phyloP scores from a whole-genome alignment of 1,140 invertebrate species.

The Leptinotarsa undecemlineata region DNA sequence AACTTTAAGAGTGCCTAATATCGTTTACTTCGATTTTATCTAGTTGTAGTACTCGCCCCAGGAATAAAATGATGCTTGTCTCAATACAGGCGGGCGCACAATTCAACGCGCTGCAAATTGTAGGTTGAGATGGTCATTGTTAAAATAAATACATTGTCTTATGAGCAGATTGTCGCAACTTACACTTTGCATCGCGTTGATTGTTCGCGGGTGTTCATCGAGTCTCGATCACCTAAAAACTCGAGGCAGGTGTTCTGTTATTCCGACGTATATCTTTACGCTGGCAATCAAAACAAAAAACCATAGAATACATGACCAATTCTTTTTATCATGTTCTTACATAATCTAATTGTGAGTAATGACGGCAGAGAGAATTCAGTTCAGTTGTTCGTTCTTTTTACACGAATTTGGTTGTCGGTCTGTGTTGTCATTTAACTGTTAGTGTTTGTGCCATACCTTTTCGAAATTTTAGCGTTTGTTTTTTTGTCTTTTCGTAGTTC shows the following conservation, averaged over 20 bases:
- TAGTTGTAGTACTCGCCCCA: too few species aligned
- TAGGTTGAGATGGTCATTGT: too few species aligned
- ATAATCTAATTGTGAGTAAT: slow-evolving; percentile 4
- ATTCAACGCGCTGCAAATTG: too few species aligned
- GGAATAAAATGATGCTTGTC: too few species aligned
- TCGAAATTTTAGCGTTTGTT: slow-evolving; percentile 1
- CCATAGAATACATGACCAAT: not conserved
- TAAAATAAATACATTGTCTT: too few species aligned
- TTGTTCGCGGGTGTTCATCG: too few species aligned
- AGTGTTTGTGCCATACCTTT: not conserved
- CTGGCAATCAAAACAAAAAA: not conserved
- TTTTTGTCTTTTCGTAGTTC: slow-evolving; percentile 33
- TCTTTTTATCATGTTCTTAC: not conserved
- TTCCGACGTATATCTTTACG: not conserved
- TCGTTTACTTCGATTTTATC: too few species aligned
- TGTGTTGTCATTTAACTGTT: not conserved
- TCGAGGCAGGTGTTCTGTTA: not conserved
- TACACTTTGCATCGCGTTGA: too few species aligned
- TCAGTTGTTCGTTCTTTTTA: not conserved
- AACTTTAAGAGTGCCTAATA: too few species aligned
- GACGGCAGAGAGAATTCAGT: not conserved
- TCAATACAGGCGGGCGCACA: too few species aligned
- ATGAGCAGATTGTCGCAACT: too few species aligned
- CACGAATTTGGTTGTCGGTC: not conserved
- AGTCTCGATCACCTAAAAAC: not conserved